phyloP scores from a whole-genome alignment of 2,797 vertebrate species.

The Megaceryle alcyon region DNA sequence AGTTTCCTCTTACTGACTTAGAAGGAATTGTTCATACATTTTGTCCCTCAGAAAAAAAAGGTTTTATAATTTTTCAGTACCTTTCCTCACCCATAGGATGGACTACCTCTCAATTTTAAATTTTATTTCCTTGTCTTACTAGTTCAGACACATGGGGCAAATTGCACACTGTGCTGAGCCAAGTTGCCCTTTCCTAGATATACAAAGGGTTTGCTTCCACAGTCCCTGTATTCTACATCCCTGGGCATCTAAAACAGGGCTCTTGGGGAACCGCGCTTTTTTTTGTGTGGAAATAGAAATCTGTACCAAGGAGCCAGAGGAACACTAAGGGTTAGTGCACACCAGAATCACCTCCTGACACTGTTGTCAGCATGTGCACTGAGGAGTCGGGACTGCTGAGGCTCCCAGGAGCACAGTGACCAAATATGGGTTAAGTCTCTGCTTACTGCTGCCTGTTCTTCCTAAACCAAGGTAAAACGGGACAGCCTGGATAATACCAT shows the following conservation, averaged over 20 bases:
- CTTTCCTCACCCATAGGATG: neutral
- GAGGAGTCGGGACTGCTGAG: fast-evolving
- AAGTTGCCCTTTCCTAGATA: neutral
- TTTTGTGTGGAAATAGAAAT: neutral
- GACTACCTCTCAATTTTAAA: neutral
- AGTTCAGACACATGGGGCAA: neutral
- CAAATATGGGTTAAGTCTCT: fast-evolving
- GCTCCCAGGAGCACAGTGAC: fast-evolving
- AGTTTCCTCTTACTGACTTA: neutral
- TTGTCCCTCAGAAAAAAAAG: neutral
- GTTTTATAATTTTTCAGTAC: neutral
- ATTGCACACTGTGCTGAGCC: neutral
- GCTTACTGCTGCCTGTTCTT: neutral
- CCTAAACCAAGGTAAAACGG: neutral
- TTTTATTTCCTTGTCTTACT: neutral
- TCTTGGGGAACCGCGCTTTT: fast-evolving
- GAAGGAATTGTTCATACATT: neutral
- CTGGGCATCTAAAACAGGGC: fast-evolving
- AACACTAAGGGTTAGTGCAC: neutral
- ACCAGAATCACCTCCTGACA: neutral
- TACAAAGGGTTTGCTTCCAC: neutral
- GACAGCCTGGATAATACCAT: neutral
- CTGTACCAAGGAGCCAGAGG: neutral
- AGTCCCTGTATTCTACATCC: neutral
- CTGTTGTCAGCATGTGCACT: fast-evolving